phyloP scores from a whole-genome alignment of 2,797 vertebrate genomes.

The Aselliscus stoliczkanus region DNA sequence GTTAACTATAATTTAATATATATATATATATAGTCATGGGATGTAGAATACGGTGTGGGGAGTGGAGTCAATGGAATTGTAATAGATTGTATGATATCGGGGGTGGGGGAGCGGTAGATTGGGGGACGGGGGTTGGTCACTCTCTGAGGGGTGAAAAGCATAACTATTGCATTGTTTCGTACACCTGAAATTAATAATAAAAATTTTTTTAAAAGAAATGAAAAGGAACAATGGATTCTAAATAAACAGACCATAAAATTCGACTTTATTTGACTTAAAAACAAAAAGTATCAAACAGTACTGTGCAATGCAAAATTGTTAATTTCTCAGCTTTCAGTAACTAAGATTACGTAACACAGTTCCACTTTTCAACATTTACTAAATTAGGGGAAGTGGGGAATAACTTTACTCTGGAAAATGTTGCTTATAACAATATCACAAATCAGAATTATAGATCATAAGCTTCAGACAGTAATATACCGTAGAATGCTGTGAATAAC shows the following conservation, averaged over 20 bases:
- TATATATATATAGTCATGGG: no score
- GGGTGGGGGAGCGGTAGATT: no score
- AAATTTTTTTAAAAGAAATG: no score
- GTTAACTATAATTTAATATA: no score
- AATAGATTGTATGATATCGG: no score
- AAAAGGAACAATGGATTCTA: background rate
- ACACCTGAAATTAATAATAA: no score
- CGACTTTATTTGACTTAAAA: slow-evolving; percentile 58
- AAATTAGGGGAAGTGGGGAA: background rate
- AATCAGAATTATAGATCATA: background rate
- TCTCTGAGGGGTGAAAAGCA: no score
- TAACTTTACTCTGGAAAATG: background rate
- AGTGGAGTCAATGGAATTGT: no score
- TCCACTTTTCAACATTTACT: background rate
- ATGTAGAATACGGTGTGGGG: no score
- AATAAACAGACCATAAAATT: background rate
- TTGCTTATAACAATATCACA: background rate
- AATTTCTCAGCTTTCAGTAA: background rate
- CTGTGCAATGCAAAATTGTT: background rate
- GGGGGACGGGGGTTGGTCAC: no score
- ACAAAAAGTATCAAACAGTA: background rate
- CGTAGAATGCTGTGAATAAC: background rate
- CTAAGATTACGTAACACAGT: background rate
- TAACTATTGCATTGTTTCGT: no score
- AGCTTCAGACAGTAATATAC: background rate